Percentiles rank a stretch among this genome's conserved stretches.
These are phyloP conservation scores for Emmelina monodactyla DNA, from an alignment of 2,888 invertebrate species.

Conservation along the genomic window DNA sequence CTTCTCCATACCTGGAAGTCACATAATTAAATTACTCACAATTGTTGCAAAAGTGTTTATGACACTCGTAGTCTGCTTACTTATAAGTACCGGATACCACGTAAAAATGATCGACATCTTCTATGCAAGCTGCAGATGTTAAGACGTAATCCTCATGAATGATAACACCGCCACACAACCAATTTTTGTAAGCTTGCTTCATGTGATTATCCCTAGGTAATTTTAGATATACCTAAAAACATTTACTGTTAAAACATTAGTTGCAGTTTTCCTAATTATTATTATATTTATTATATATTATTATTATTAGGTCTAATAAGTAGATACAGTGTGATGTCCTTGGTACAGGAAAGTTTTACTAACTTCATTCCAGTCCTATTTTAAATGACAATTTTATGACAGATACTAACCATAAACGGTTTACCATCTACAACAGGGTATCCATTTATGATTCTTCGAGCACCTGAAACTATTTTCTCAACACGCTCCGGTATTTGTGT, in stretches of 20 bases:
- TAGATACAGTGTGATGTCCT: too few relatives aligned
- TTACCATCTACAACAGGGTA: conserved; percentile 33
- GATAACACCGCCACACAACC: conserved; percentile 46
- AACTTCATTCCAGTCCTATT: too few relatives aligned
- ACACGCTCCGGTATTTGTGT: conserved; percentile 33
- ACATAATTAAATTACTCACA: too few relatives aligned
- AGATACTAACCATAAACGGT: conserved; percentile 39
- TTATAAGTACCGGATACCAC: conserved; percentile 48
- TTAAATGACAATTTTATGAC: neutral
- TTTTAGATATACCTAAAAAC: conserved; percentile 36
- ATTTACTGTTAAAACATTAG: too few relatives aligned
- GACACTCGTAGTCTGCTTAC: too few relatives aligned
- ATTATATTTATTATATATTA: too few relatives aligned
- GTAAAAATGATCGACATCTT: conserved; percentile 47
- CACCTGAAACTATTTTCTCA: conserved; percentile 27
- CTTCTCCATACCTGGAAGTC: conserved; percentile 35
- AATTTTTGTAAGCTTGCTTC: conserved; percentile 29
- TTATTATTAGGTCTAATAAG: too few relatives aligned
- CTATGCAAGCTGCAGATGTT: conserved; percentile 48
- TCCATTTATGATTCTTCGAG: conserved; percentile 43
- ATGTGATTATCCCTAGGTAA: conserved; percentile 32
- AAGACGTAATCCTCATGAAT: conserved; percentile 46
- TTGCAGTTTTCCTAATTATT: too few relatives aligned
- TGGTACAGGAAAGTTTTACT: too few relatives aligned
- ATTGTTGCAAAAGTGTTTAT: too few relatives aligned